Evolutionary conservation across 2,888 invertebrate genomes (phyloP), one percentile per base, ranked within the genome.

Genomic region (Poecilus cupreus): DNA sequence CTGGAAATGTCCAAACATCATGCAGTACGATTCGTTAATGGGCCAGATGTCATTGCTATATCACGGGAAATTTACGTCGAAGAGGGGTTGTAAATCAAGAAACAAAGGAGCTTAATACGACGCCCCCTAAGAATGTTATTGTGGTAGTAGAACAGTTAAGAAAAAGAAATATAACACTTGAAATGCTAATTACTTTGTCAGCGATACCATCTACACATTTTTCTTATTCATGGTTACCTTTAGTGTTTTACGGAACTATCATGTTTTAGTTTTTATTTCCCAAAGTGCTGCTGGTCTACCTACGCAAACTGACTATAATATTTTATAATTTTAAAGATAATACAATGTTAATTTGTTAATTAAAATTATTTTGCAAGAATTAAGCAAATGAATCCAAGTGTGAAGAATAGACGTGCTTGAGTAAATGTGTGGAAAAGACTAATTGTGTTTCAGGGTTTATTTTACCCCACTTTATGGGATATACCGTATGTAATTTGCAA

Each of bases 1-100:
- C 39, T 37, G 32, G 22, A 76, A 57, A 51, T 76, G 76, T 76
- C 76, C 76, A 54, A 51, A 49, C 32, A 60, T 26, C 20, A 51
- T 5, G 18, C 18, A 13, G 13, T 13, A 26, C 60, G 24, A 32
- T 60, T 32, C 60, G 18, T 49, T 49, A 49, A 49, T 20, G 16
- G 13, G 60, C 26, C 2, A 32, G 8, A 3, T 32, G 32, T 32
- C 32, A 32, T 32, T 32, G 32, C 6, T 32, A 3, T 32, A 32
- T 32, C 32, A 32, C 32, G 5, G 32, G 32, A 32, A 32, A 32
- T 32, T 32, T 32, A 32, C 32, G 32, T 32, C 32, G 32, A 32
- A 32, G 32, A 6, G 32, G 32, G 43, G n/a, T n/a, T 10, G 43
- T 43, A 43, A 43, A 43, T 43, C 43, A 43, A 43, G 43, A 43